A percentile compares a stretch with the other conserved stretches of the same genome.
These are phyloP conservation scores for Tupaia tana DNA, from an alignment of 2,113 vertebrate genomes.

Conservation along the genomic window DNA sequence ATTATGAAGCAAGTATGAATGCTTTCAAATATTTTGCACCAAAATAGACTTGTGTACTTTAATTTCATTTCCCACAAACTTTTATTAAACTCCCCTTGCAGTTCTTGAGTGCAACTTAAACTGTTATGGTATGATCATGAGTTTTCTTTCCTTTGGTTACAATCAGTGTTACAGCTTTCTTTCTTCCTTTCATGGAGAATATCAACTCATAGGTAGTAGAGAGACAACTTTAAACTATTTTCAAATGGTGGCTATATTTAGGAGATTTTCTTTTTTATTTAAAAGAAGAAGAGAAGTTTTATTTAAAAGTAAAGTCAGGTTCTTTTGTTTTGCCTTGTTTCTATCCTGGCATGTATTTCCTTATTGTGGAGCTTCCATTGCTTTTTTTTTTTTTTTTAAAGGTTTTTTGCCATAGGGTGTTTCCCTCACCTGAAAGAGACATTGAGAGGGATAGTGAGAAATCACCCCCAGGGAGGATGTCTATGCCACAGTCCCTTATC, in stretches of 20 bases:
- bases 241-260: background rate
- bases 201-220: background rate
- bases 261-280: background rate
- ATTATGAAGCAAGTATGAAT: no score
- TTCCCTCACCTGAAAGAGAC: no score
- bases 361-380: background rate
- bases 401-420: no score
- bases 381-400: background rate
- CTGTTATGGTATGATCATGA: background rate
- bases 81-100: no score
- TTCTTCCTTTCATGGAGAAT: background rate
- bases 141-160: background rate
- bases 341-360: background rate
- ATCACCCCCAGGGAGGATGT: no score
- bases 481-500: no score
- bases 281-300: background rate
- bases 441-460: no score
- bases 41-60: no score
- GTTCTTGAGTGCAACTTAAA: background rate
- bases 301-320: background rate
- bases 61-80: no score
- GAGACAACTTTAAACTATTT: conserved; percentile 11
- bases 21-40: no score
- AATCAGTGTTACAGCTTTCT: background rate
- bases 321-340: background rate